Conservation (phyloP, 2,797 vertebrate genomes). For the Malurus splendens region DNA sequence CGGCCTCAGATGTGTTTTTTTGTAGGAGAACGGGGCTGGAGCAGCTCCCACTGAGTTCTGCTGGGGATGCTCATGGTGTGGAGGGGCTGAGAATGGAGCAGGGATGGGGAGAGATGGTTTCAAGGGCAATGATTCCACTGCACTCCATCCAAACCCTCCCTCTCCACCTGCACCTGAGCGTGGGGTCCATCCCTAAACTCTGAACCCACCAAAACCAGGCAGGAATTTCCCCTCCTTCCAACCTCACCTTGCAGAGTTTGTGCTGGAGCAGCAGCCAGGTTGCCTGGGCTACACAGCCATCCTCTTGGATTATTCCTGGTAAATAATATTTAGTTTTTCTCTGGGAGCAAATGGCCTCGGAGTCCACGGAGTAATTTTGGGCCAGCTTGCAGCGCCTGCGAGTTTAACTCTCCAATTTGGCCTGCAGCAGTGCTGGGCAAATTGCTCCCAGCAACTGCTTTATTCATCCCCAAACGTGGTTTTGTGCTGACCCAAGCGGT, state of each 20-base stretch:
- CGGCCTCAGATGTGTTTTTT: background rate
- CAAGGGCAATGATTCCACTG: background rate
- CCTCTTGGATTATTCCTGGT: background rate
- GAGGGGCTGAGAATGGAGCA: background rate
- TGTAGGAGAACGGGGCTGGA: background rate
- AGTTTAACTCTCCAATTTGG: conserved; percentile 31
- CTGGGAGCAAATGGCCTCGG: rapidly evolving
- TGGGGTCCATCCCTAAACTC: background rate
- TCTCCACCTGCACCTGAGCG: rapidly evolving
- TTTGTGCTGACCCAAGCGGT: conserved; percentile 39
- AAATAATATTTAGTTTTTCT: background rate
- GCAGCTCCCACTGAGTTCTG: background rate
- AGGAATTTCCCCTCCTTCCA: background rate
- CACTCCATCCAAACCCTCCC: background rate
- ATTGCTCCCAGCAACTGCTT: background rate
- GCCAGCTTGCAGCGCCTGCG: background rate
- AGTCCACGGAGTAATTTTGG: background rate
- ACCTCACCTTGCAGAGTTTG: background rate
- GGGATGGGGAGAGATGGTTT: background rate
- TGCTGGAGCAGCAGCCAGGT: background rate
- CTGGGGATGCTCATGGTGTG: rapidly evolving
- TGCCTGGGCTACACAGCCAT: background rate
- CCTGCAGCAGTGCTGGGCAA: background rate
- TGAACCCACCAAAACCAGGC: background rate
- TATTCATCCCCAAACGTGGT: background rate